phyloP scores from a whole-genome alignment of 2,888 invertebrate genomes.

The Habrosyne pyritoides region DNA sequence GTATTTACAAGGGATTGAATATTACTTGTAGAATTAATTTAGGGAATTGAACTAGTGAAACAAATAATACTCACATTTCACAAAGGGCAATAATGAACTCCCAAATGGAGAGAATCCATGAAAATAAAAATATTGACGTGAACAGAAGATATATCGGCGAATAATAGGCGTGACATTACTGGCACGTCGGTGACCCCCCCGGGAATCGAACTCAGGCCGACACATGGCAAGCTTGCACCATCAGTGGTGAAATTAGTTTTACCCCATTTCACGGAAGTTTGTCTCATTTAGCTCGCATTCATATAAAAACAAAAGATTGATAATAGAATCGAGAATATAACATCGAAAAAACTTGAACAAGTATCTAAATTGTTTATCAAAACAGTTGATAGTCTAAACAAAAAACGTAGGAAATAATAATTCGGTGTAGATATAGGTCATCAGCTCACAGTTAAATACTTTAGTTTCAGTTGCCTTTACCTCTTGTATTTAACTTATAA shows the following conservation, averaged over 20 bases:
- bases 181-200: constrained; percentile 60
- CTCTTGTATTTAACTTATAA: not conserved
- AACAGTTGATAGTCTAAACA: too few species aligned
- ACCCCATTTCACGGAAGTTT: constrained; percentile 80
- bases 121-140: constrained; percentile 77
- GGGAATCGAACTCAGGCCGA: constrained; percentile 71
- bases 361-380: too few species aligned
- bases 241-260: constrained; percentile 69
- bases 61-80: constrained; percentile 25
- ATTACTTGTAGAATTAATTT: too few species aligned
- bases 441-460: not conserved
- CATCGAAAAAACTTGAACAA: not conserved
- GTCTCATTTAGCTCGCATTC: constrained; percentile 53
- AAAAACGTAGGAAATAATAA: too few species aligned
- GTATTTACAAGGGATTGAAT: too few species aligned
- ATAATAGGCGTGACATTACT: constrained; percentile 81
- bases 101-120: constrained; percentile 62
- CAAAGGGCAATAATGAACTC: constrained; percentile 55
- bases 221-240: constrained; percentile 68
- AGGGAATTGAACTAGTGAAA: constrained; percentile 12
- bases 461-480: not conserved
- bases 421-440: too few species aligned
- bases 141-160: constrained; percentile 75
- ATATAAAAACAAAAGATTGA: constrained; percentile 10
- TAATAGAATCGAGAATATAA: not conserved